Base-by-base conservation (phyloP, 2,888 invertebrate species). In the Furcula furcula region DNA sequence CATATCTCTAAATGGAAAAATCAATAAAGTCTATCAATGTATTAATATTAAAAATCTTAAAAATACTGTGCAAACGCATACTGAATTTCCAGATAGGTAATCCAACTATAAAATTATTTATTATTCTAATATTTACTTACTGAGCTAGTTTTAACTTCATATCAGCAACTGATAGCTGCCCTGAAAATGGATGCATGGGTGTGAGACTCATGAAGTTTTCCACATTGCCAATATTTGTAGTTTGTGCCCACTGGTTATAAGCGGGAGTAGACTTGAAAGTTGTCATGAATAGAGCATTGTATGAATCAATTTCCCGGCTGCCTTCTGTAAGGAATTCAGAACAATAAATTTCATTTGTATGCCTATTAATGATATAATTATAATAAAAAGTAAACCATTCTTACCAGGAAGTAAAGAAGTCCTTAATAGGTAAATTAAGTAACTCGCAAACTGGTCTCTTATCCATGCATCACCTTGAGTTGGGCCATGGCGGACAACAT, bases 381-480 rank as follows among this genome's bases (percentile, higher is more conserved):
- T 28, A n/a, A 36, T 18, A 38, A 16, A 12, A 6, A 23, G 16
- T 25, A 11, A 10, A 28, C 4, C 10, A 10, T 18, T 51, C 32
- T 70, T 76, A 93, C 94, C 94, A 80, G 91, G 93, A 52, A 94
- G 77, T 44, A 95, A 83, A 19, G 95, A 94, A 5, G 97, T 96
- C 57, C 96, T 91, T 51, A 97, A 71, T 40, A 97, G 86, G 64
- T 95, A 95, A 55, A 97, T 85, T 46, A 96, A 87, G 71, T 97
- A 97, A 31, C 95, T 93, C 49, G 94, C 93, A 74, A 98, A 98
- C 79, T 99, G 98, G 32, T 97, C 94, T 49, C 99, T 90, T 46
- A 99, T 94, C 99, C 99, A 99, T 54, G 96, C 94, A 68, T 99
- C 98, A 13, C 98, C 97, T 30, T 99, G 99, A 11, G 87, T 77